Evolutionary conservation across 2,797 vertebrate genomes (phyloP), one percentile per base, ranked within the genome.

Genomic region (Columba guinea): DNA sequence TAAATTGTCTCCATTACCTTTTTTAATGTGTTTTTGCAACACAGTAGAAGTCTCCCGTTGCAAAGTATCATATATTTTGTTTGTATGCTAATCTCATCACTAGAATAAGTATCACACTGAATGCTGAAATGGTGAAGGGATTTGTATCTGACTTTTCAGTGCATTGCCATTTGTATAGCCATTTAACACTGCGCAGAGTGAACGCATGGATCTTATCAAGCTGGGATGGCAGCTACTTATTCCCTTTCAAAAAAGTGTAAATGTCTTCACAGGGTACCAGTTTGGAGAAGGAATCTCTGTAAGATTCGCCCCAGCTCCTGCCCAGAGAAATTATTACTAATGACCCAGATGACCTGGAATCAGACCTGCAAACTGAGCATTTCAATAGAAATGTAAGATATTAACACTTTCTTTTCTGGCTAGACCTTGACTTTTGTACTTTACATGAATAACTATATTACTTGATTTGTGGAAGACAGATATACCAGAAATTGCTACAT

Each of bases 311-410:
- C 24, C 20, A 23, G 8, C 48, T 22, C 48, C 22, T 4, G 13
- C 35, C 58, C 37, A 21, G 41, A 88, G 39, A 93, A 86, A 80
- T 6, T 22, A 52, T 48, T 91, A 77, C 65, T 59, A 82, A 76
- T 56, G 30, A 94, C 51, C 37, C 83, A 76, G 55, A 73, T 78
- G 46, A 91, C 37, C 7, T 58, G 49, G n/a, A 88, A 90, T 89
- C 77, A 90, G 58, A 83, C 46, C 51, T 64, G 69, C 35, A 90
- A 80, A 85, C 49, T 85, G 48, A 80, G 51, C 22, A 28, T 7
- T 63, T 64, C 84, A 76, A 41, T 56, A 87, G 67, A 92, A 92
- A 86, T 0, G 0, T 24, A 52, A 81, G 52, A 81, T 19, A n/a
- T 71, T 35, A 82, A 70, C 28, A n/a, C 35, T 68, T 20, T 23